Evolutionary conservation across 2,888 invertebrate species (phyloP).

Genomic region (Archaeoteleia sp.): DNA sequence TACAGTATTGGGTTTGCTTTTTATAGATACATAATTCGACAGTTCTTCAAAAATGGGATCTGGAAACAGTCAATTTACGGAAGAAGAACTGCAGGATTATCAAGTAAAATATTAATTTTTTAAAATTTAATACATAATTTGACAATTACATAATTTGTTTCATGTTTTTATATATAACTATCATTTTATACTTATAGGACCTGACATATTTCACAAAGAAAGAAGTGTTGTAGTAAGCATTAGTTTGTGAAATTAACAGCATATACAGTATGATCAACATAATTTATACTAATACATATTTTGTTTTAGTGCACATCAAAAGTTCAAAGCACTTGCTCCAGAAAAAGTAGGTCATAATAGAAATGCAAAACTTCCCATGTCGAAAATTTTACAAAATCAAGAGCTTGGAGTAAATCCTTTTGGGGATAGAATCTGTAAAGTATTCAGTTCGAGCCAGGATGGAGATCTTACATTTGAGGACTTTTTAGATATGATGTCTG

Average conservation of each 20-base stretch:
- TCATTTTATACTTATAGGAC: conserved; percentile 88
- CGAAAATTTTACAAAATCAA: conserved; percentile 89
- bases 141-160: neutral
- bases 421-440: conserved; percentile 91
- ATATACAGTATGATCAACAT: too few species aligned
- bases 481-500: conserved; percentile 97
- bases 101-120: conserved; percentile 78
- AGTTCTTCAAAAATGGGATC: conserved; percentile 89
- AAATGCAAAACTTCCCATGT: conserved; percentile 90
- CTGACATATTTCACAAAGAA: conserved; percentile 95
- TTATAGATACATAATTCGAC: too few species aligned
- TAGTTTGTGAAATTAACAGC: too few species aligned
- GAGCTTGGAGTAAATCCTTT: conserved; percentile 94
- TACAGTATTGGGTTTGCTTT: too few species aligned
- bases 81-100: conserved; percentile 93
- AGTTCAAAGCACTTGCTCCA: conserved; percentile 91
- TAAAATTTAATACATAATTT: conserved; percentile 1
- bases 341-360: conserved; percentile 92
- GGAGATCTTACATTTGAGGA: conserved; percentile 97
- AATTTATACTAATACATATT: conserved; percentile 19
- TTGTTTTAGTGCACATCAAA: conserved; percentile 89
- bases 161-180: conserved; percentile 33
- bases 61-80: conserved; percentile 88
- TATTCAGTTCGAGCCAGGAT: conserved; percentile 91
- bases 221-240: conserved; percentile 91